phyloP scores from a whole-genome alignment of 2,113 vertebrate genomes.

The Physeter macrocephalus region DNA sequence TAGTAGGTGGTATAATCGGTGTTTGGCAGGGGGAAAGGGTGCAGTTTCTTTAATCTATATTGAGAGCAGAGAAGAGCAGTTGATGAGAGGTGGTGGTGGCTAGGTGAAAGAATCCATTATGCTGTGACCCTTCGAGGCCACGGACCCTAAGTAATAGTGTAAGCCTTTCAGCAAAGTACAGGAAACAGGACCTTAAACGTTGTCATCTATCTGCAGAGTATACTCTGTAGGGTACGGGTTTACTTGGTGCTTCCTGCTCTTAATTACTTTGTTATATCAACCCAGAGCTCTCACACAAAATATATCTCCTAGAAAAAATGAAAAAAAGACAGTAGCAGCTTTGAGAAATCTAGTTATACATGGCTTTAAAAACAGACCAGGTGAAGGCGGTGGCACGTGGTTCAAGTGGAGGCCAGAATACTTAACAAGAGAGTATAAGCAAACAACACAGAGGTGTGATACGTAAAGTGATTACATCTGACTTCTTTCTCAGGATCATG shows the following conservation, averaged over 20 bases:
- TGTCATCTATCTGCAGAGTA: not conserved
- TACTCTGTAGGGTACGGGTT: not conserved
- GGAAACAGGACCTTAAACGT: not conserved
- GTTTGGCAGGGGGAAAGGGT: not conserved
- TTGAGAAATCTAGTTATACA: not conserved
- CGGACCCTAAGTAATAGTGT: not conserved
- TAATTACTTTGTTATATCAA: not conserved
- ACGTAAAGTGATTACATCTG: not conserved
- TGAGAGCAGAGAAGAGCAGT: not conserved
- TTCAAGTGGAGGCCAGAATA: not conserved
- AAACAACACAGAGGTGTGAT: not conserved
- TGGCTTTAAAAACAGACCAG: not conserved
- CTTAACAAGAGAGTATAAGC: not conserved
- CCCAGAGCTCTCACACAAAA: not conserved
- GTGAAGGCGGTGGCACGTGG: not conserved
- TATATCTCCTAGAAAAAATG: not conserved
- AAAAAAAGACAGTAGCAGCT: not conserved
- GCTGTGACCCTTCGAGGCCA: not conserved
- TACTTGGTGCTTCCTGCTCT: not conserved
- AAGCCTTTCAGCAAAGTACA: not conserved
- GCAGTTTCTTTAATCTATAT: not conserved
- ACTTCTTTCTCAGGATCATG: not conserved
- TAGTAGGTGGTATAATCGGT: not conserved
- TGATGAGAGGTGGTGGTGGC: not conserved
- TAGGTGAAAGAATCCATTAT: not conserved